Evolutionary conservation across 2,797 vertebrate species (phyloP).

Genomic region (Platyrinchus mystaceus): DNA sequence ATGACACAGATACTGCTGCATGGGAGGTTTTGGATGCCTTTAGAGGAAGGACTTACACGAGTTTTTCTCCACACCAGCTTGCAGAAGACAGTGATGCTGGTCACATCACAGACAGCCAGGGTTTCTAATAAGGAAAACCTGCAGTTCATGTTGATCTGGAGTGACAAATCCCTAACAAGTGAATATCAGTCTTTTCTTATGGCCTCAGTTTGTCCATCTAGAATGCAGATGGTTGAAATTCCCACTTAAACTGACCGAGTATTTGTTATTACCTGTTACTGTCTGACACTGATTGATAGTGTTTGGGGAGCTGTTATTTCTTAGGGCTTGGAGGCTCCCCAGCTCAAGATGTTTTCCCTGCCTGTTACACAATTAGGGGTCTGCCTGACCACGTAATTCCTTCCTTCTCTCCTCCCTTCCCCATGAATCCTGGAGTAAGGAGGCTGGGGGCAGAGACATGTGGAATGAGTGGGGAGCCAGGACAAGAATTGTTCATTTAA

Average conservation of each 20-base stretch:
- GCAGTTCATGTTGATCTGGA: neutral
- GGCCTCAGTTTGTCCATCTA: neutral
- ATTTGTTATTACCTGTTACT: neutral
- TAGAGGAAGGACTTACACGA: rapidly evolving
- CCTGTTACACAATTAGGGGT: neutral
- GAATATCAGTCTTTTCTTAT: neutral
- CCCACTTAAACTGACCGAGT: neutral
- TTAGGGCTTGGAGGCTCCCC: neutral
- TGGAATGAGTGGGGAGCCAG: neutral
- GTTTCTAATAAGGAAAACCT: neutral
- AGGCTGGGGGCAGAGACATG: neutral
- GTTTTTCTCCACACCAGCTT: neutral
- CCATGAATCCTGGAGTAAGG: neutral
- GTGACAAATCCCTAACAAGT: neutral
- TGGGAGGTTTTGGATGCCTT: neutral
- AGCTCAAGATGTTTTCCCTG: neutral
- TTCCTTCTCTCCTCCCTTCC: neutral
- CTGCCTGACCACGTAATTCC: neutral
- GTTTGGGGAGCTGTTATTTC: neutral
- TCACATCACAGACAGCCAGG: neutral
- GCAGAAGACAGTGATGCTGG: neutral
- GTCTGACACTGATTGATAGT: neutral
- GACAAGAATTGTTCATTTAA: neutral
- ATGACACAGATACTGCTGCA: neutral
- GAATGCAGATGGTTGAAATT: neutral